phyloP scores from a whole-genome alignment of 1,140 invertebrate genomes.

The Scaptomyza graminum region DNA sequence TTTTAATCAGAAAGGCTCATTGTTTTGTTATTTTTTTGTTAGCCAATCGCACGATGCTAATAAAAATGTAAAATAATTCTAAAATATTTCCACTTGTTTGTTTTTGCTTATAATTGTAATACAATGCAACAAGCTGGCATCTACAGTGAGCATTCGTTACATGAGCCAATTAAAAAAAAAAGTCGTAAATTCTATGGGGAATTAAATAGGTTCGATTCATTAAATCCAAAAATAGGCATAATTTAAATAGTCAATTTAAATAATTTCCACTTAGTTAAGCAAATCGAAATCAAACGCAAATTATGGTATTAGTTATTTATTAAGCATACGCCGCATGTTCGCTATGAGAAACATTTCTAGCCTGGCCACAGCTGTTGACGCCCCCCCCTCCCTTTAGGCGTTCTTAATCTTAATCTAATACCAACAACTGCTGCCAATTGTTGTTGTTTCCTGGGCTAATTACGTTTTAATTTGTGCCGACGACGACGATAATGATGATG shows the following conservation, averaged over 20 bases:
- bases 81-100: conserved; percentile 6
- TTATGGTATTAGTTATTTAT: conserved; percentile 62
- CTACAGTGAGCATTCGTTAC: conserved; percentile 1
- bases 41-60: neutral
- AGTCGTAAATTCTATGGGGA: too few relatives aligned
- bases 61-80: conserved; percentile 17
- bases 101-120: neutral
- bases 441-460: neutral
- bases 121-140: conserved; percentile 1
- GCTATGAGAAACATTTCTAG: conserved; percentile 51
- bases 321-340: conserved; percentile 54
- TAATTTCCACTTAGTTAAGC: neutral
- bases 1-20: neutral
- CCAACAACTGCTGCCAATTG: too few relatives aligned
- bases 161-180: too few relatives aligned
- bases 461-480: neutral
- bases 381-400: too few relatives aligned
- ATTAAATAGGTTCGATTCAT: too few relatives aligned
- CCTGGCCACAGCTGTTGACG: conserved; percentile 8
- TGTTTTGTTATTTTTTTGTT: too few relatives aligned
- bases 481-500: neutral
- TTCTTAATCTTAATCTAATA: too few relatives aligned
- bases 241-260: too few relatives aligned
- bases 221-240: too few relatives aligned
- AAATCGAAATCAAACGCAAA: conserved; percentile 29